A percentile compares a stretch with the other conserved stretches of the same genome.
phyloP scores from a whole-genome alignment of 2,888 invertebrate genomes.

The Hyposoter didymator region DNA sequence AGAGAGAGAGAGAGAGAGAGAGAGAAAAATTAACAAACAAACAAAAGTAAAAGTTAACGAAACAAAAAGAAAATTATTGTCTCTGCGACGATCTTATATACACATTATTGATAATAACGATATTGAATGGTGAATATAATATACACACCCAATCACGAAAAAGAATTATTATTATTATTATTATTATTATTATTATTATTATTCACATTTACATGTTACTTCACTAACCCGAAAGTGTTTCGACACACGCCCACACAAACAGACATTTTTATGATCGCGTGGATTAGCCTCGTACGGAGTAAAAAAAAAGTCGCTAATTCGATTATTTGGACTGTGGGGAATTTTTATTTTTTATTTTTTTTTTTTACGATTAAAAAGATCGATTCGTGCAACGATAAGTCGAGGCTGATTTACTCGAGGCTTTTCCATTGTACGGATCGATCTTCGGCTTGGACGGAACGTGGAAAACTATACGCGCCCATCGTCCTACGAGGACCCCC shows the following conservation, averaged over 20 bases:
- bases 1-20: constrained; percentile 65
- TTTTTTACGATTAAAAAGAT: background rate
- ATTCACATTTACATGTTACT: constrained; percentile 67
- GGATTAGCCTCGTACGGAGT: constrained; percentile 42
- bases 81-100: constrained; percentile 74
- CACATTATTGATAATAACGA: constrained; percentile 74
- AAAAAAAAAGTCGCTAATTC: constrained; percentile 4
- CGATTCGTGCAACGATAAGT: background rate
- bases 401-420: background rate
- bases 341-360: background rate
- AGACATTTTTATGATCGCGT: constrained; percentile 37
- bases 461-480: background rate
- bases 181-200: constrained; percentile 31
- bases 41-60: constrained; percentile 72
- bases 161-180: constrained; percentile 32
- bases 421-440: background rate
- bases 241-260: constrained; percentile 21
- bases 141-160: constrained; percentile 72
- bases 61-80: constrained; percentile 71
- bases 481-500: background rate
- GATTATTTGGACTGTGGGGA: background rate
- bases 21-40: constrained; percentile 64
- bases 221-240: constrained; percentile 66
- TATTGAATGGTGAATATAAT: constrained; percentile 75
- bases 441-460: background rate